A percentile compares a stretch with the other conserved stretches of the same genome.
phyloP scores from a whole-genome alignment of 2,888 invertebrate genomes.

The Eubasilissa splendida region DNA sequence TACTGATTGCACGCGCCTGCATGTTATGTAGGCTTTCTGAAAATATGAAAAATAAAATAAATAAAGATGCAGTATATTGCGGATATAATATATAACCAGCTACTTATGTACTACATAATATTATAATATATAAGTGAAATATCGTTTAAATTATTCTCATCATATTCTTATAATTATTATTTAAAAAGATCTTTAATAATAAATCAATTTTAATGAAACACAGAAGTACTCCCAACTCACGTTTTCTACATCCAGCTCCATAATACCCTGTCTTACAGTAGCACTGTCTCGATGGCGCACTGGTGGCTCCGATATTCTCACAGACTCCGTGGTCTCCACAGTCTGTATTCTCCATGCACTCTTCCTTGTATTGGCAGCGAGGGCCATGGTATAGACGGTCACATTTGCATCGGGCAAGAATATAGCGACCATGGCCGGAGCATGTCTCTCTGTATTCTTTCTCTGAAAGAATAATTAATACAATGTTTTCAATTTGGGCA shows the following conservation, averaged over 20 bases:
- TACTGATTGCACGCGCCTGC: no score
- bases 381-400: conserved; percentile 86
- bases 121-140: no score
- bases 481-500: neutral
- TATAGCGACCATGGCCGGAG: conserved; percentile 86
- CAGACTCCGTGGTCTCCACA: conserved; percentile 92
- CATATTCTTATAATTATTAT: no score
- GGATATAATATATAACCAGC: no score
- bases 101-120: no score
- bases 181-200: no score
- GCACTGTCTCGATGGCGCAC: conserved; percentile 87
- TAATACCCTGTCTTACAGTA: conserved; percentile 93
- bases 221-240: conserved; percentile 69
- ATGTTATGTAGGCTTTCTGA: no score
- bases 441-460: conserved; percentile 88
- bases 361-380: conserved; percentile 90
- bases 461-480: conserved; percentile 66
- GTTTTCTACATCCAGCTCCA: conserved; percentile 87
- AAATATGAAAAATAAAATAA: no score
- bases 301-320: conserved; percentile 84
- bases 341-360: conserved; percentile 88
- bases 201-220: no score
- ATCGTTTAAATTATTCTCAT: no score
- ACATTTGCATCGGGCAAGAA: conserved; percentile 85
- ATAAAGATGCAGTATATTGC: no score